Percentiles rank a stretch among this genome's conserved stretches.
Conservation (phyloP, 2,797 vertebrate genomes). For the Gymnothorax javanicus region DNA sequence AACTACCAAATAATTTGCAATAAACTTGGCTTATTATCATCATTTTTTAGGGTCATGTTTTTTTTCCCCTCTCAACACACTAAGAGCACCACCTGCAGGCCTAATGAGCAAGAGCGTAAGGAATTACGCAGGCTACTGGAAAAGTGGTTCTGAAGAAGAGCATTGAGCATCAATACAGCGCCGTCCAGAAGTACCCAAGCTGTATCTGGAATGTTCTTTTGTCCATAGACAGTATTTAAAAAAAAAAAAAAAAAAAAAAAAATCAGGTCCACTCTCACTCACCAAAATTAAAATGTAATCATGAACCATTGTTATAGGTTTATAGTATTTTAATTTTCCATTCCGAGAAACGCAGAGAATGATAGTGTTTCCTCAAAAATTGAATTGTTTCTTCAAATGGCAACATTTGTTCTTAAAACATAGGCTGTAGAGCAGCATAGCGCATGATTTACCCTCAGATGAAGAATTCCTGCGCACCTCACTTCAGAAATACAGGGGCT, state of each 20-base stretch:
- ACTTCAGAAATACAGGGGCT: slow-evolving; percentile 54
- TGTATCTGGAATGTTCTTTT: neutral
- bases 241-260: slow-evolving; percentile 24
- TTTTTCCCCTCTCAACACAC: neutral
- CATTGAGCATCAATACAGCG: too few relatives aligned
- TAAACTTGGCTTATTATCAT: neutral
- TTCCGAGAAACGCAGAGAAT: neutral
- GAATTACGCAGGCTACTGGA: neutral
- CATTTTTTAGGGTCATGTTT: neutral
- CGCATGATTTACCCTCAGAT: neutral
- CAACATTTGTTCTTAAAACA: neutral
- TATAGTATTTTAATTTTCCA: neutral
- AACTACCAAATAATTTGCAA: neutral
- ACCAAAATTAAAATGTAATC: neutral
- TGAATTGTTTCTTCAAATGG: neutral
- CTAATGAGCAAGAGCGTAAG: neutral
- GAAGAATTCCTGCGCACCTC: slow-evolving; percentile 24
- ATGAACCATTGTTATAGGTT: neutral
- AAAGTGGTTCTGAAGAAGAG: too few relatives aligned
- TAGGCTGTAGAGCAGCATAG: neutral
- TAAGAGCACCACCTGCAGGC: slow-evolving; percentile 10
- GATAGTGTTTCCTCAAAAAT: neutral
- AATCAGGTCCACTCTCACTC: neutral
- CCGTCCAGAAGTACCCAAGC: neutral
- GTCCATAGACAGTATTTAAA: neutral